phyloP scores from a whole-genome alignment of 2,888 invertebrate species.

The Strigamia transsilvanica region DNA sequence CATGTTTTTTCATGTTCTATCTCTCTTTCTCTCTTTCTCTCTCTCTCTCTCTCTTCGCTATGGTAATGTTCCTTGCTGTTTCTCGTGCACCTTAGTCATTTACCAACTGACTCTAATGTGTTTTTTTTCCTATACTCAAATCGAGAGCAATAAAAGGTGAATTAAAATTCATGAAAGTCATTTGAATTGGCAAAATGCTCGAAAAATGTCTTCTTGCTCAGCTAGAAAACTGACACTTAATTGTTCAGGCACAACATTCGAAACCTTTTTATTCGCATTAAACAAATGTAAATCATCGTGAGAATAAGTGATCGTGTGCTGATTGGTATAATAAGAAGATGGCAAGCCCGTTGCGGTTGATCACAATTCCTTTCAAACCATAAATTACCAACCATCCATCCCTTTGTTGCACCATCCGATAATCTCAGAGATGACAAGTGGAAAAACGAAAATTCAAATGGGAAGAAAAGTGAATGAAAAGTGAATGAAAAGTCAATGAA shows the following conservation, averaged over 20 bases:
- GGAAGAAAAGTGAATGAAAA: neutral
- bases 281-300: no score
- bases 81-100: neutral
- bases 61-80: slow-evolving; percentile 5
- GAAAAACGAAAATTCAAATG: neutral
- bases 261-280: no score
- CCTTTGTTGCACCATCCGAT: no score
- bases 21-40: neutral
- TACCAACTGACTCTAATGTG: neutral
- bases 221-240: neutral
- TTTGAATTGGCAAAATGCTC: neutral
- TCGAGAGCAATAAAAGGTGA: neutral
- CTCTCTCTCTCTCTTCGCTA: neutral
- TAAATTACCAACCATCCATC: no score
- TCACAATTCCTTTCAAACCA: no score
- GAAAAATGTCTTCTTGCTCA: neutral
- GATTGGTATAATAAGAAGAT: no score
- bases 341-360: no score
- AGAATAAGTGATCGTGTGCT: no score
- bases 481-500: no score
- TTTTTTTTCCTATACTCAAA: neutral
- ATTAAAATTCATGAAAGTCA: slow-evolving; percentile 17
- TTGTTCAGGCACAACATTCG: neutral
- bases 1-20: slow-evolving; percentile 31
- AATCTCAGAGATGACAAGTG: no score